phyloP scores from a whole-genome alignment of 1,140 invertebrate species.

The Melanaphis sacchari region DNA sequence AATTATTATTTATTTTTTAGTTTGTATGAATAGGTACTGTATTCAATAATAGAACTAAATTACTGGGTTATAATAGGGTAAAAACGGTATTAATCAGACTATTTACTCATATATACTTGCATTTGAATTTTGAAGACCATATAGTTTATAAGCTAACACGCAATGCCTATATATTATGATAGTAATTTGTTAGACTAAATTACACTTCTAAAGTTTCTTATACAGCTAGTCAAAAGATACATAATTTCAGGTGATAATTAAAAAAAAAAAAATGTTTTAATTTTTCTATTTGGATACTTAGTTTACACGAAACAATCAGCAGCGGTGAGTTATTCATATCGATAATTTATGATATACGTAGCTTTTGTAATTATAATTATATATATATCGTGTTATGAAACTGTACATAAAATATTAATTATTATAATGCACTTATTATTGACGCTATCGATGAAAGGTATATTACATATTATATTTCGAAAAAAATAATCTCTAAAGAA shows the following conservation, averaged over 20 bases:
- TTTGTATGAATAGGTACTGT: background rate
- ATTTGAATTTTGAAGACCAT: background rate
- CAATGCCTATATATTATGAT: background rate
- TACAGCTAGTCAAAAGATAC: background rate
- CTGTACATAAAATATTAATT: background rate
- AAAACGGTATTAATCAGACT: background rate
- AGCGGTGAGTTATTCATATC: background rate
- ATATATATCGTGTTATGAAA: background rate
- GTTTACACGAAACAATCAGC: background rate
- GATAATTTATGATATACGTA: background rate
- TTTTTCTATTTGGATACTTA: background rate
- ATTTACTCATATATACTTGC: background rate
- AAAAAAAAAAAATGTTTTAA: too few species aligned
- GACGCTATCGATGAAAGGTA: background rate
- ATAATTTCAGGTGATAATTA: background rate
- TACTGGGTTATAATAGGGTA: background rate
- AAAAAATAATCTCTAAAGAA: background rate
- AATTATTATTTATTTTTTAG: background rate
- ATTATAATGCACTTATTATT: background rate
- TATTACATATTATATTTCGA: background rate
- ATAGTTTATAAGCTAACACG: background rate
- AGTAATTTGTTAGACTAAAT: background rate
- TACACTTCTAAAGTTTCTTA: background rate
- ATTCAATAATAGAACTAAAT: background rate
- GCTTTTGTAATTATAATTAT: background rate